Evolutionary conservation across 1,140 invertebrate genomes (phyloP).

Genomic region (Agrypnia vestita): DNA sequence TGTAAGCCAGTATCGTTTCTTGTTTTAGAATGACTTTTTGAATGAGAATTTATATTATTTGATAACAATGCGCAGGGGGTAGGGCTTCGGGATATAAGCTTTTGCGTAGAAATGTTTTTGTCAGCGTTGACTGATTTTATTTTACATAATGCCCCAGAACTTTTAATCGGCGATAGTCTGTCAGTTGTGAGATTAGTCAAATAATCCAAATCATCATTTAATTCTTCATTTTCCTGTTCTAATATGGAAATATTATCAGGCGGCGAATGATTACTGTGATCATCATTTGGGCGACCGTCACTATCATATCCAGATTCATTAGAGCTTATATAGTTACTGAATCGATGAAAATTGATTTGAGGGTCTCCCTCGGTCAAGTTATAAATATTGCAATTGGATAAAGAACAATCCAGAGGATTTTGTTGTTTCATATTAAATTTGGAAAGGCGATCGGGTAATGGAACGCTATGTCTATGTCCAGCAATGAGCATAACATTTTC

Average conservation of each 20-base stretch:
- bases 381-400: constrained; percentile 70
- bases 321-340: constrained; percentile 83
- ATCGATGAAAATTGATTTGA: constrained; percentile 71
- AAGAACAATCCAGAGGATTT: constrained; percentile 67
- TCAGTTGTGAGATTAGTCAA: constrained; percentile 39
- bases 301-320: constrained; percentile 90
- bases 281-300: constrained; percentile 78
- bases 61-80: constrained; percentile 48
- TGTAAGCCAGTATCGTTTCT: constrained; percentile 16
- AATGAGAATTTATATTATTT: constrained; percentile 13
- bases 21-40: constrained; percentile 27
- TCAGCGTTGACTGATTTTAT: not conserved
- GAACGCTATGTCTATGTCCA: constrained; percentile 65
- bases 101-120: not conserved
- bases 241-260: constrained; percentile 65
- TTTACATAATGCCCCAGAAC: constrained; percentile 1
- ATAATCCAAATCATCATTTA: constrained; percentile 47
- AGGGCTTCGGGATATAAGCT: constrained; percentile 43
- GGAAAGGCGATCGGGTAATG: constrained; percentile 69
- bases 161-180: constrained; percentile 9
- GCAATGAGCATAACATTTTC: constrained; percentile 46
- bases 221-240: constrained; percentile 56
- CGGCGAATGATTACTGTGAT: constrained; percentile 72
- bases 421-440: constrained; percentile 66
- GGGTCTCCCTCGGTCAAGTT: constrained; percentile 65